Percentiles rank a stretch among this genome's conserved stretches.
phyloP scores from a whole-genome alignment of 2,113 vertebrate species.

The Dunckerocampus dactyliophorus region DNA sequence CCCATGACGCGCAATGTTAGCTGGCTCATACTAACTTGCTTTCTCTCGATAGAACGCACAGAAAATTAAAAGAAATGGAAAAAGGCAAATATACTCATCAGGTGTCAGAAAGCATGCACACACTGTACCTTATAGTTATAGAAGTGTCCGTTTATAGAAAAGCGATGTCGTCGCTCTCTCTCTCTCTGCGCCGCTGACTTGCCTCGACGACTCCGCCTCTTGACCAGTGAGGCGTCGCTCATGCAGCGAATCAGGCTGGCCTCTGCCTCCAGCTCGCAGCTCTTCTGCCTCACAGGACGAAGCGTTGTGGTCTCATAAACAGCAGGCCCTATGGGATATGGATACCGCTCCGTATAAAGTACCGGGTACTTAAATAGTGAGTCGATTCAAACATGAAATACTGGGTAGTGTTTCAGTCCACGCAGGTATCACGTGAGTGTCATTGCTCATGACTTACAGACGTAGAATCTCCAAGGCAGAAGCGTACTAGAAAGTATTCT shows the following conservation, averaged over 20 bases:
- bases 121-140: conserved; percentile 85
- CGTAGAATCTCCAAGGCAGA: no score
- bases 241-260: conserved; percentile 76
- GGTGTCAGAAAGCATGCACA: no score
- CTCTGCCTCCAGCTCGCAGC: conserved; percentile 58
- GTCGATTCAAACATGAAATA: neutral
- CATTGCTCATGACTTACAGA: neutral
- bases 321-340: conserved; percentile 49
- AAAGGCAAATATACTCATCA: neutral
- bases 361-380: neutral
- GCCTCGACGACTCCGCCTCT: conserved; percentile 67
- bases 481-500: no score
- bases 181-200: conserved; percentile 61
- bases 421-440: no score
- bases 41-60: no score
- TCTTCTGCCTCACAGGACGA: conserved; percentile 46
- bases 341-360: neutral
- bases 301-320: conserved; percentile 72
- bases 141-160: conserved; percentile 92
- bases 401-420: neutral
- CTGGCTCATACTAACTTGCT: no score
- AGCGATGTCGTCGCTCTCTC: conserved; percentile 73
- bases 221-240: conserved; percentile 73
- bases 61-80: no score
- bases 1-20: no score